Base-by-base conservation (phyloP, 37 sponge, comb jelly and placozoan genomes). In the Cladorhizidae sp. region DNA sequence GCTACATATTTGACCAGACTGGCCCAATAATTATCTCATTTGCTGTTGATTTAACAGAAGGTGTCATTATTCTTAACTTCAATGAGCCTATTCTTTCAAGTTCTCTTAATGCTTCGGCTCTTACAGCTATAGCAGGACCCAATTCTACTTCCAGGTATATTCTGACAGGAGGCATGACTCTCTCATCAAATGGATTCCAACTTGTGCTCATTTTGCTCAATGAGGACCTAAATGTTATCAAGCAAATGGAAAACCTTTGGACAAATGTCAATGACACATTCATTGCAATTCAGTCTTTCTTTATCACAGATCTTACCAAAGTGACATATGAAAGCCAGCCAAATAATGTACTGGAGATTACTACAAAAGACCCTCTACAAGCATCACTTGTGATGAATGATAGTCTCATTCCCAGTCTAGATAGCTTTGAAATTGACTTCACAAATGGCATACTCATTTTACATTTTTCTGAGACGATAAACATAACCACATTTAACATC, bases 401-500 rank as follows among this genome's bases (percentile, higher is more conserved):
- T 42, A 79, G 80, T 28, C 72, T 22, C 18, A 25, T 73, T 18
- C 94, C 97, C 12, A 72, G 42, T 55, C 78, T 96, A 9, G 73
- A 80, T 42, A 76, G 50, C 42, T 96, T 80, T 84, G 89, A 90
- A 3, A 70, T 96, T 6, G 91, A 96, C 65, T 90, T 96, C 88
- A 76, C 93, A 62, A 68, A 25, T 0, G 94, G 94, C 49, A 68
- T 77, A 21, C 68, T 96, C 5, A 72, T 85, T 29, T 80, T 96
- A 12, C 73, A 78, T 32, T 96, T 96, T 81, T 88, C 89, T n/a
- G 93, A 96, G 67, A 96, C 97, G 0, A 67, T 96, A 39, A 87
- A 90, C 57, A 82, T 87, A 29, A 72, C 89, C 8, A 87, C 87
- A 5, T 82, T 96, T 26, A 72, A 80, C 39, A 81, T 86, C 37